A percentile compares a stretch with the other conserved stretches of the same genome.
Evolutionary conservation across 2,113 vertebrate species (phyloP).

Genomic region (Apeltes quadracus): DNA sequence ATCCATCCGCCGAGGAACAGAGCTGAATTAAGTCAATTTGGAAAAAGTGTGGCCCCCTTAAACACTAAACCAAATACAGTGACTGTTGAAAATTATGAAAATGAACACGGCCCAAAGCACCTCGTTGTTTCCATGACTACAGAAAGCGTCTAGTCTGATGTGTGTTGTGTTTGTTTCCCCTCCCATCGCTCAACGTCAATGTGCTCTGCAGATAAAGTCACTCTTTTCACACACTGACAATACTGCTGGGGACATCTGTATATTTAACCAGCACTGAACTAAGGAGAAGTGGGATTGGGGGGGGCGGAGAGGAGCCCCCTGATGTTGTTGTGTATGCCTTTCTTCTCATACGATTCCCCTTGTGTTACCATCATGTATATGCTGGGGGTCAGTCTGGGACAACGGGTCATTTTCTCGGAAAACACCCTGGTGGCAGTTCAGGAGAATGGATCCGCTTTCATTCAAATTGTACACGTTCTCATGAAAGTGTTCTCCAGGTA

Average conservation of each 20-base stretch:
- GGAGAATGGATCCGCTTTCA: not conserved
- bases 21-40: not conserved
- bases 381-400: not conserved
- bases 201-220: not conserved
- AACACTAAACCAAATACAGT: conserved; percentile 21
- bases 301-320: not conserved
- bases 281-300: too few species aligned
- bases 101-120: not conserved
- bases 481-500: not conserved
- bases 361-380: not conserved
- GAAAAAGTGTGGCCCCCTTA: not conserved
- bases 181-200: not conserved
- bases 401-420: not conserved
- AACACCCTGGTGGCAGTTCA: not conserved
- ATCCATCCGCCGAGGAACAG: not conserved
- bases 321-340: not conserved
- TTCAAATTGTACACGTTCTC: not conserved
- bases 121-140: conserved; percentile 36
- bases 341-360: not conserved
- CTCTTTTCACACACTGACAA: not conserved
- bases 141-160: conserved; percentile 8
- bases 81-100: conserved; percentile 15
- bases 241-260: not conserved
- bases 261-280: not conserved
- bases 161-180: not conserved